Conservation (phyloP, 2,888 invertebrate species). For the Drosophila nigricruria region DNA sequence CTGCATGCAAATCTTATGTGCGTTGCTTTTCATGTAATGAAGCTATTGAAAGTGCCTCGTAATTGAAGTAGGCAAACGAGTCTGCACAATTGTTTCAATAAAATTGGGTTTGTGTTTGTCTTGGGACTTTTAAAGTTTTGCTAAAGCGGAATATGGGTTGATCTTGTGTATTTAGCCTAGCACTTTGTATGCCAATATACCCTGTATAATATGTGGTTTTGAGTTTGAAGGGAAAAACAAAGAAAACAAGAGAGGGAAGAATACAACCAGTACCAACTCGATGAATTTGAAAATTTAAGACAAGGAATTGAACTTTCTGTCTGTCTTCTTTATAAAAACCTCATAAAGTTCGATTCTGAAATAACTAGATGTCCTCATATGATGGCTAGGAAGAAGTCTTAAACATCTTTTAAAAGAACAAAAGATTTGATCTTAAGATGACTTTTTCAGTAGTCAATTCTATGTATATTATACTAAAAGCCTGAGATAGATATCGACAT, state of each 20-base stretch:
- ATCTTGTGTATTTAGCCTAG: neutral
- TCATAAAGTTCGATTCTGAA: no score
- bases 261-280: no score
- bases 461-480: no score
- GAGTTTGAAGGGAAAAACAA: neutral
- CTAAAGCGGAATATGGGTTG: neutral
- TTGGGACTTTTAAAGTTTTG: neutral
- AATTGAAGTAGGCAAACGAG: slow-evolving; percentile 11
- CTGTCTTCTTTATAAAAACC: no score
- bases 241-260: neutral
- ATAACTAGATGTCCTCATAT: no score
- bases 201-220: neutral
- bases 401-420: no score
- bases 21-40: slow-evolving; percentile 32
- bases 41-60: slow-evolving; percentile 30
- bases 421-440: no score
- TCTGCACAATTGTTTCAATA: slow-evolving; percentile 31
- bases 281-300: neutral
- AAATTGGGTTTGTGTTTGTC: slow-evolving; percentile 7
- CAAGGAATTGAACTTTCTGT: neutral
- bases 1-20: slow-evolving; percentile 40
- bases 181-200: neutral
- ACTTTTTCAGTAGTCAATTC: no score
- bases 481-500: no score
- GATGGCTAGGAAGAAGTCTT: no score